Percentiles rank a stretch among this genome's conserved stretches.
Evolutionary conservation across 2,888 invertebrate species (phyloP).

Genomic region (Idaea straminata): DNA sequence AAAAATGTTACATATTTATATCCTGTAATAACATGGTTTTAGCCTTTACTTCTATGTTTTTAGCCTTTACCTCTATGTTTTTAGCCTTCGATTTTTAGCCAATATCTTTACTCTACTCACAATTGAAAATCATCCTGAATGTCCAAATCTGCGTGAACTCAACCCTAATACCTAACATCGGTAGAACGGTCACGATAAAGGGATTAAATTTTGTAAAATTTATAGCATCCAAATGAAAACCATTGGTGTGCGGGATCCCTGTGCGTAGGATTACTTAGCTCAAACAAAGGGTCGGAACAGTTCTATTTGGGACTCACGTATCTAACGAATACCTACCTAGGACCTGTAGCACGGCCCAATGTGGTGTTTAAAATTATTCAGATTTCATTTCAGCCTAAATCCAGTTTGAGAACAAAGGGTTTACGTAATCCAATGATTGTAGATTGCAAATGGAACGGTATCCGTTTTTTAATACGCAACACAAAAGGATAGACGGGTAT

Average conservation of each 20-base stretch:
- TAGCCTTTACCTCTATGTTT: too few relatives aligned
- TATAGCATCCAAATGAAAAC: conserved; percentile 49
- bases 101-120: conserved; percentile 4
- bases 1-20: too few relatives aligned
- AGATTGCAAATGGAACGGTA: neutral
- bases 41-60: too few relatives aligned
- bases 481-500: neutral
- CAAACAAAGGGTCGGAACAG: conserved; percentile 31
- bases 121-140: conserved; percentile 8
- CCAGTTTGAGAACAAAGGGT: neutral
- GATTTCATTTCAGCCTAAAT: neutral
- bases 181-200: conserved; percentile 63
- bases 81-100: too few relatives aligned
- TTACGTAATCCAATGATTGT: neutral
- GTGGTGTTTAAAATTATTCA: conserved; percentile 1
- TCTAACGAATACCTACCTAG: neutral
- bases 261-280: conserved; percentile 23
- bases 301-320: conserved; percentile 24
- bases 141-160: conserved; percentile 44
- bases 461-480: neutral
- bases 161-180: conserved; percentile 51
- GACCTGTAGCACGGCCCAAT: neutral
- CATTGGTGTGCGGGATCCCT: conserved; percentile 31
- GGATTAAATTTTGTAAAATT: conserved; percentile 72
- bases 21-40: too few relatives aligned